phyloP scores from a whole-genome alignment of 2,888 invertebrate genomes.

The Phlogophora meticulosa region DNA sequence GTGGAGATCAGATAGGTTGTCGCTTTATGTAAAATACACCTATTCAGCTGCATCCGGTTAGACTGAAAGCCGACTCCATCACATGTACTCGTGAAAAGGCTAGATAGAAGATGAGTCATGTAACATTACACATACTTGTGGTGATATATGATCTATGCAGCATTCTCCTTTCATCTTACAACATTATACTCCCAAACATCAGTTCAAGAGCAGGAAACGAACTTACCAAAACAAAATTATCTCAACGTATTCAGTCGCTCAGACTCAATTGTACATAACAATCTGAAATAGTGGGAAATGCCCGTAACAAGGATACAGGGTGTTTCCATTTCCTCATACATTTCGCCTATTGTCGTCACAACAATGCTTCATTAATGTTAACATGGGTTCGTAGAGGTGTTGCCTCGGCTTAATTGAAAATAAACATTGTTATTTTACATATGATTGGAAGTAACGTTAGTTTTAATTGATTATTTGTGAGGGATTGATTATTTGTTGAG shows the following conservation, averaged over 20 bases:
- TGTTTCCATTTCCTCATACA: conserved; percentile 72
- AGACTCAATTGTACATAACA: conserved; percentile 39
- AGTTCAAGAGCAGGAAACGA: conserved; percentile 29
- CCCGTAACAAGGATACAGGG: conserved; percentile 60
- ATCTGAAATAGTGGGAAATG: conserved; percentile 50
- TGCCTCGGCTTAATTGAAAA: conserved; percentile 51
- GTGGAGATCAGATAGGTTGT: no score
- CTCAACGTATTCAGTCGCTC: conserved; percentile 25
- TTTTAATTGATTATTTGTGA: background rate
- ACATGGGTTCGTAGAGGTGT: conserved; percentile 51
- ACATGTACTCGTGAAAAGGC: no score
- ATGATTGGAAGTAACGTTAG: conserved; percentile 3
- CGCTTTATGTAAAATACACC: no score
- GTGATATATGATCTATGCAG: background rate
- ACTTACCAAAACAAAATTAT: conserved; percentile 36
- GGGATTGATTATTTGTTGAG: background rate
- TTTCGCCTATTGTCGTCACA: conserved; percentile 72
- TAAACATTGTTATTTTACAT: conserved; percentile 49
- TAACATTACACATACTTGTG: background rate
- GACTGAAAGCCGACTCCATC: no score
- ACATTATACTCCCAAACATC: conserved; percentile 2
- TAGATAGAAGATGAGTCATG: no score
- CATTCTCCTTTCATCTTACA: background rate
- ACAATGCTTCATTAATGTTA: conserved; percentile 80
- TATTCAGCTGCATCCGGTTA: no score